phyloP scores from a whole-genome alignment of 2,113 vertebrate genomes.

The Noctilio leporinus region DNA sequence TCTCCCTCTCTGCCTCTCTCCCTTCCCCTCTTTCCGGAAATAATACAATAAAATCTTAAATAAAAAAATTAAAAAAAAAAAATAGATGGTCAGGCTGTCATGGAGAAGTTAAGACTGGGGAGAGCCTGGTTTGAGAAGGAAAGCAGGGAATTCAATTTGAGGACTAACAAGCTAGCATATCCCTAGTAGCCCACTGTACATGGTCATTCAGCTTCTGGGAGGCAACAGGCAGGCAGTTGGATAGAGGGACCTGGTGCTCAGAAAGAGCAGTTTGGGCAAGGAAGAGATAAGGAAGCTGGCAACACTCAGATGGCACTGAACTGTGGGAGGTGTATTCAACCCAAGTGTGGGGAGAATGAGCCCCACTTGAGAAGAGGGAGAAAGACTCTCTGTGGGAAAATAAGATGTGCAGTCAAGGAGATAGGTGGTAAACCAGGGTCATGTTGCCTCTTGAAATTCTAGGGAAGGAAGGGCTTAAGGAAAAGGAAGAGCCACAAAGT shows the following conservation, averaged over 20 bases:
- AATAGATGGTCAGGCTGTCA: neutral
- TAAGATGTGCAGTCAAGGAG: neutral
- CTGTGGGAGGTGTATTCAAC: neutral
- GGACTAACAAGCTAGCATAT: neutral
- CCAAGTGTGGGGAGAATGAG: neutral
- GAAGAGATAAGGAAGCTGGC: constrained; percentile 21
- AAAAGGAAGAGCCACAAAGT: constrained; percentile 23
- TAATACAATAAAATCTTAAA: no score
- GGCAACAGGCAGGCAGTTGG: neutral
- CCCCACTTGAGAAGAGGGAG: neutral
- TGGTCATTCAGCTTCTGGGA: neutral
- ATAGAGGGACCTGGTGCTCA: neutral
- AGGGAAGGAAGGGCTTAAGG: neutral
- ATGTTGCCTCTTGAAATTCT: constrained; percentile 17
- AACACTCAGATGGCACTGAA: neutral
- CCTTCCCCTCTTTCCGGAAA: no score
- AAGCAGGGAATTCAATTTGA: neutral
- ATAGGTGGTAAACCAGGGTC: neutral
- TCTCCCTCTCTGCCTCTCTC: no score
- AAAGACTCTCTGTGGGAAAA: neutral
- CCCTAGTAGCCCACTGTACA: neutral
- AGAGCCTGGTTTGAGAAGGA: neutral
- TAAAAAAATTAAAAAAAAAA: no score
- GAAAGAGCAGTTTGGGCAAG: neutral
- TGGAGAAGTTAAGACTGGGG: neutral